phyloP scores from a whole-genome alignment of 2,797 vertebrate genomes.

The Psittacula derbiana region DNA sequence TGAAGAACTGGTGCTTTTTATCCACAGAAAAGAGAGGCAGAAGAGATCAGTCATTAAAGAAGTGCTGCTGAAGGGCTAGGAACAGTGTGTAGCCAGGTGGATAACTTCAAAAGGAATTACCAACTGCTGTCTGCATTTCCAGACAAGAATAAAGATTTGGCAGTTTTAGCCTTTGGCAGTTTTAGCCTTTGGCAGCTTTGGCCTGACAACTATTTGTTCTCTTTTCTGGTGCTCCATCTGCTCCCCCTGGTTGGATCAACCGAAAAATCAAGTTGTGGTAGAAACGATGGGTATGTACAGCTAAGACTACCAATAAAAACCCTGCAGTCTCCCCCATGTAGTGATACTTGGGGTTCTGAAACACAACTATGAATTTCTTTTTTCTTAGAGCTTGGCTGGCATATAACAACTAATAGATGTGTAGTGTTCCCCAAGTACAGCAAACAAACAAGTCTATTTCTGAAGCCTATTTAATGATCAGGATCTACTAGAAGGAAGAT shows the following conservation, averaged over 20 bases:
- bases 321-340: background rate
- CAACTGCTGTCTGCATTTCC: conserved; percentile 7
- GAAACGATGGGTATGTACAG: background rate
- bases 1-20: background rate
- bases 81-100: background rate
- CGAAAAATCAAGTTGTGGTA: background rate
- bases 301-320: background rate
- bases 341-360: background rate
- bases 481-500: background rate
- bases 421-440: background rate
- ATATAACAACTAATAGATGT: background rate
- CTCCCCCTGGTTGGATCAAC: background rate
- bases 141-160: background rate
- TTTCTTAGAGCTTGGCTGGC: background rate
- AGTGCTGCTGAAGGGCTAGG: background rate
- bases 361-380: background rate
- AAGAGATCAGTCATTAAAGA: background rate
- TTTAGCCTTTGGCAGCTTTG: conserved; percentile 13
- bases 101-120: conserved; percentile 9
- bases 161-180: background rate
- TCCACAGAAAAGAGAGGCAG: background rate
- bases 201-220: background rate
- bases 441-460: background rate
- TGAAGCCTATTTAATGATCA: background rate
- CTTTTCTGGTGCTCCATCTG: conserved; percentile 27